phyloP scores from a whole-genome alignment of 2,797 vertebrate species.

The Enoplosus armatus region DNA sequence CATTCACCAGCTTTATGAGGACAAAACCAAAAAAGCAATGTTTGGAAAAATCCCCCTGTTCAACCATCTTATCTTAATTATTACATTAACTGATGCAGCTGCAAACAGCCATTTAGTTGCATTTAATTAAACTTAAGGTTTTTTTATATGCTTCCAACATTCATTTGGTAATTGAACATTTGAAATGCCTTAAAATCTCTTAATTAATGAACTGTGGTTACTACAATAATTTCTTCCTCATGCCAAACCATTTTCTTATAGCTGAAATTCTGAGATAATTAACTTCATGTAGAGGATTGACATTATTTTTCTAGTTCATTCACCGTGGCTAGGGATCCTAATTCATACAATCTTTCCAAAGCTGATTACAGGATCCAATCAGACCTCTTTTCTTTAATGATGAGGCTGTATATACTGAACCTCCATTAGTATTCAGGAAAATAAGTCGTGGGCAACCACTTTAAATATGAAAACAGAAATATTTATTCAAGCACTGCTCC shows the following conservation, averaged over 20 bases:
- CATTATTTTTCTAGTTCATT: conserved; percentile 24
- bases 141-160: conserved; percentile 5
- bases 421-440: neutral
- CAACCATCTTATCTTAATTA: conserved; percentile 1
- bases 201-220: neutral
- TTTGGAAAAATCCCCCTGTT: neutral
- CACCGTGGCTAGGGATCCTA: neutral
- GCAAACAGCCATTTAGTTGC: neutral
- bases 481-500: neutral
- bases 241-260: conserved; percentile 11
- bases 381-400: neutral
- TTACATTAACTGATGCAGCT: neutral
- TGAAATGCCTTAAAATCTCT: conserved; percentile 19
- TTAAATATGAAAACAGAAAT: conserved; percentile 1
- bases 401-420: neutral
- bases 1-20: neutral
- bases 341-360: conserved; percentile 13
- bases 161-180: conserved; percentile 21
- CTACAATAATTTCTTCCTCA: neutral
- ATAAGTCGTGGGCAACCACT: neutral
- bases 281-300: neutral
- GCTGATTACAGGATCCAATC: conserved; percentile 5
- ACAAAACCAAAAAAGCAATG: neutral
- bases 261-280: conserved; percentile 18
- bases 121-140: neutral